These are phyloP conservation scores for Tupaia tana DNA, from an alignment of 2,113 vertebrate genomes.

Conservation along the genomic window DNA sequence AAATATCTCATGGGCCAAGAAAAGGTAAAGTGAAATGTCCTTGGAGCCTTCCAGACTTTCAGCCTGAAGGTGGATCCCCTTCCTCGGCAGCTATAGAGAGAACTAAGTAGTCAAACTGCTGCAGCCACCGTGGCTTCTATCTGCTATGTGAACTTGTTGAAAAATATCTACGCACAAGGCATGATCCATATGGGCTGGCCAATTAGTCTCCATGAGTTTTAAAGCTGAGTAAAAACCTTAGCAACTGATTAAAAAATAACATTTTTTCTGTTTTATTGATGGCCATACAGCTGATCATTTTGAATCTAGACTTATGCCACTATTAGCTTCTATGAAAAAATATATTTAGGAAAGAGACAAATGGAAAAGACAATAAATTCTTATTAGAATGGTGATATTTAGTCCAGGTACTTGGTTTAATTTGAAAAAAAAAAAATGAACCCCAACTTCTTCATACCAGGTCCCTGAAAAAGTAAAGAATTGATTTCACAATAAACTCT, in stretches of 20 bases:
- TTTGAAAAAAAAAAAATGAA: background rate
- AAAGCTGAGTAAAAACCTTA: background rate
- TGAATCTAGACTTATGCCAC: constrained; percentile 36
- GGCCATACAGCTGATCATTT: constrained; percentile 21
- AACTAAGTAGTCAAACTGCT: background rate
- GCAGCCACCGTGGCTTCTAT: background rate
- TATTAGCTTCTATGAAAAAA: background rate
- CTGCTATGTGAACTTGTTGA: background rate
- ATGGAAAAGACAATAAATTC: constrained; percentile 24
- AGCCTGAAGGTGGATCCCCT: background rate
- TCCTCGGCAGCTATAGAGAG: background rate
- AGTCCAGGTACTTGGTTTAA: constrained; percentile 51
- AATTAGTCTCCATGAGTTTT: background rate
- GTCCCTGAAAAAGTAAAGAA: constrained; percentile 37
- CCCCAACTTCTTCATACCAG: constrained; percentile 36
- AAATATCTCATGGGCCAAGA: background rate
- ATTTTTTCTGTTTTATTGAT: background rate
- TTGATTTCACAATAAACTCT: constrained; percentile 38
- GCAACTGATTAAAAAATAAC: background rate
- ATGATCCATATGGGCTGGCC: background rate
- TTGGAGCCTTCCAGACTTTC: background rate
- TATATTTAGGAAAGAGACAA: background rate
- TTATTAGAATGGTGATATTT: constrained; percentile 36
- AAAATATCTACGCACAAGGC: background rate
- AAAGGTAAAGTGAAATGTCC: background rate